Evolutionary conservation across 2,888 invertebrate species (phyloP), one percentile per base, ranked within the genome.

Genomic region (Pediacus dermestoides): DNA sequence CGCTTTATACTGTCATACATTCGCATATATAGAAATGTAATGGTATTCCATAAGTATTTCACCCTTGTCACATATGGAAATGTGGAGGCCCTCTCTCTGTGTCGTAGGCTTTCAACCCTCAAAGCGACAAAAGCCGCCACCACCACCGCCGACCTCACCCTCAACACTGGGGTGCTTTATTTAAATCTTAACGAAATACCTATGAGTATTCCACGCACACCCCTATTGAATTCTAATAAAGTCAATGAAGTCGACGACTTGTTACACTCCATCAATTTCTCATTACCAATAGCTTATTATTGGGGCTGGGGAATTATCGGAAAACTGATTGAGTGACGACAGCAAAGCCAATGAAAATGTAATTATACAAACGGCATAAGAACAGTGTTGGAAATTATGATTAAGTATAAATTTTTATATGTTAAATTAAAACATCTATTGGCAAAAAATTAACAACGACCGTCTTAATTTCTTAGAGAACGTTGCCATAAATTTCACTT

Each of bases 141-240:
- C n/a, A n/a, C n/a, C n/a, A n/a, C 48, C 32, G 42, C 44, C 42
- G 51, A 36, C 52, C 44, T 50, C 45, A 42, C 50, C 50, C 50
- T 42, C 42, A 33, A 37, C 44, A 36, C 45, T 26, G 35, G 41
- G 50, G 50, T 44, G 50, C 52, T 51, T 57, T 57, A 57, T 57
- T 57, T 57, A 53, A 57, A 57, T 57, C 57, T 52, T 50, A 49
- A 47, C 55, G 50, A 52, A 56, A 57, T 57, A 54, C 57, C 57
- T 50, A 44, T 38, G 52, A 54, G 54, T 49, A 52, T 52, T 44
- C 46, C 36, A 44, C 45, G 41, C 38, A 35, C 43, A 42, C 46
- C 47, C 43, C 36, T 34, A 27, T 25, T 38, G 42, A 40, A 44
- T 52, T 50, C 49, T 46, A 46, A 54, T 53, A 54, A 52, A 48